Base-by-base conservation (phyloP, 2,113 vertebrate genomes). In the Hepsetus odoe region DNA sequence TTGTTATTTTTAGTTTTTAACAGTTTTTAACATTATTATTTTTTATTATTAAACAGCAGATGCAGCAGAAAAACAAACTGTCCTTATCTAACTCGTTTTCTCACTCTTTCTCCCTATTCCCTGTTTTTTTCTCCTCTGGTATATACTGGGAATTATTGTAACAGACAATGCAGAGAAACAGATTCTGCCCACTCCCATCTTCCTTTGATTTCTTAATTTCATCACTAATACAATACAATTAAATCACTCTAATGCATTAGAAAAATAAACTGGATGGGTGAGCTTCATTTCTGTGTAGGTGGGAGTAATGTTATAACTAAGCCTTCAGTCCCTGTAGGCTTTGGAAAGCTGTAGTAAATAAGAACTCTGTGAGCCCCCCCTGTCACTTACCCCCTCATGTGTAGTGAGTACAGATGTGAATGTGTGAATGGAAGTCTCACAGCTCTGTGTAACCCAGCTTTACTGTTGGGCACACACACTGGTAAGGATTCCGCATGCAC, bases 361-460 rank as follows among this genome's bases (percentile, higher is more conserved):
- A 16, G 28, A 16, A 22, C n/a, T n/a, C n/a, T n/a, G n/a, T n/a
- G n/a, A n/a, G n/a, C 4, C 55, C 46, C 66, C 9, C 2, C 61
- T 74, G 22, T 76, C n/a, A 16, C n/a, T 64, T 26, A 24, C 62
- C 42, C 65, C 32, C 75, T 76, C 44, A 53, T 28, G 51, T 20
- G 2, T 38, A 26, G 53, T 0, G 9, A 44, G n/a, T 16, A 28
- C 24, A 13, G 13, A 28, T 28, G 22, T 28, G 56, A 28, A 28
- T 5, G 13, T 58, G 56, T 35, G 30, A n/a, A 9, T 10, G 18
- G 33, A 20, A n/a, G 18, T 64, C 18, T 64, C 59, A 20, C 26
- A 61, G 10, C 11, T 16, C 5, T 30, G 26, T 8, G 22, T 24
- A 24, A 26, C 14, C 6, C 30, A 62, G 13, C 13, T 62, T 5